Percentiles rank a stretch among this genome's conserved stretches.
Conservation (phyloP, 1,140 invertebrate species). For the Drosophila arawakana region DNA sequence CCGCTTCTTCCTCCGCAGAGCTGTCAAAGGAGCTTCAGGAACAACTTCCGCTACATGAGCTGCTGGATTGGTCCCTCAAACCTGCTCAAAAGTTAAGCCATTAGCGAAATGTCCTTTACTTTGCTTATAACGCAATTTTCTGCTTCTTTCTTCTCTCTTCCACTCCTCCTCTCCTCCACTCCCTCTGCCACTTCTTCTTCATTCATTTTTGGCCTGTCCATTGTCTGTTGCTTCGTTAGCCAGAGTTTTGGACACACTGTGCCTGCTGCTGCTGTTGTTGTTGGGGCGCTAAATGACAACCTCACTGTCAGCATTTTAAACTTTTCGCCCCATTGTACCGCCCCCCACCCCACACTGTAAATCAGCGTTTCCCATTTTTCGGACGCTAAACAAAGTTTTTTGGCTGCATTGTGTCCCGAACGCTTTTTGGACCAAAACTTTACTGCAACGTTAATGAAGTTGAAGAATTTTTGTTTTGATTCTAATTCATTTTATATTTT, state of each 20-base stretch:
- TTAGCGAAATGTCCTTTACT: slow-evolving; percentile 82
- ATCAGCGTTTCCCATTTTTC: slow-evolving; percentile 53
- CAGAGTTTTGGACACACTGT: slow-evolving; percentile 62
- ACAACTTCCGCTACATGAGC: slow-evolving; percentile 74
- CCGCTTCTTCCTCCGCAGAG: slow-evolving; percentile 43
- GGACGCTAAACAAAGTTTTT: slow-evolving; percentile 54
- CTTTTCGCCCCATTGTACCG: slow-evolving; percentile 40
- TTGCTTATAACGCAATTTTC: slow-evolving; percentile 81
- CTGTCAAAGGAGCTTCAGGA: slow-evolving; percentile 78
- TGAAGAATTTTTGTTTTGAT: slow-evolving; percentile 64
- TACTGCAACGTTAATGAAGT: slow-evolving; percentile 75
- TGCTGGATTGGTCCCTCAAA: slow-evolving; percentile 13
- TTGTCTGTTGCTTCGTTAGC: slow-evolving; percentile 75
- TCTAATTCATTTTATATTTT: slow-evolving; percentile 31
- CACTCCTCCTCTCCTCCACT: no score
- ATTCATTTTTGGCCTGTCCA: slow-evolving; percentile 42
- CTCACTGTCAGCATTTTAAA: slow-evolving; percentile 77
- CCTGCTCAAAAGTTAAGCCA: slow-evolving; percentile 77
- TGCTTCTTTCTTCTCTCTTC: slow-evolving; percentile 44
- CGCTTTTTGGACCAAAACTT: slow-evolving; percentile 49
- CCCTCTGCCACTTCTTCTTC: no score
- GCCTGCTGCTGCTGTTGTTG: slow-evolving; percentile 25
- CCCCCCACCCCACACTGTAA: neutral
- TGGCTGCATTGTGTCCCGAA: slow-evolving; percentile 46
- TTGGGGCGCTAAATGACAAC: slow-evolving; percentile 69